phyloP scores from a whole-genome alignment of 2,113 vertebrate genomes.

The Thalassoma bifasciatum region DNA sequence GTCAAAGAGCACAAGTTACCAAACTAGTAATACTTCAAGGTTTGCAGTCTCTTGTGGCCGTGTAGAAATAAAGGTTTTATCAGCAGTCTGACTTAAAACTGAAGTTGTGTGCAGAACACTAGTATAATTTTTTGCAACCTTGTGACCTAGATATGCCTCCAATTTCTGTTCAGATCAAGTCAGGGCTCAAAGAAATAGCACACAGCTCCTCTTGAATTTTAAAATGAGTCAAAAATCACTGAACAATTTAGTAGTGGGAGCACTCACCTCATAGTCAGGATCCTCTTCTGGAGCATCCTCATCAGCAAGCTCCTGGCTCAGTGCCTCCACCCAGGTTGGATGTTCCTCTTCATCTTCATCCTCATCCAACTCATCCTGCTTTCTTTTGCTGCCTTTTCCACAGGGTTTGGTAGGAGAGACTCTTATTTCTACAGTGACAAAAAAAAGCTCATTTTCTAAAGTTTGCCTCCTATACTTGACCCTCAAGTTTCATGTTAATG shows the following conservation, averaged over 20 bases:
- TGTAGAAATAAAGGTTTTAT: too few relatives aligned
- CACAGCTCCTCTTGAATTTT: neutral
- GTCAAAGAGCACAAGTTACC: too few relatives aligned
- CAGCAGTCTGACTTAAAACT: neutral
- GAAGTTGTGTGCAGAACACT: neutral
- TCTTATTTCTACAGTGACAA: constrained; percentile 74
- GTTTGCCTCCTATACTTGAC: neutral
- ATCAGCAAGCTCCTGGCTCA: constrained; percentile 78
- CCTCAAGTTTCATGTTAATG: too few relatives aligned
- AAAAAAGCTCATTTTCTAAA: neutral
- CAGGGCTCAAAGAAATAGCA: neutral
- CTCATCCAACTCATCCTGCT: constrained; percentile 83
- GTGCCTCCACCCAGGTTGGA: constrained; percentile 78
- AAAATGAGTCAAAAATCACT: neutral
- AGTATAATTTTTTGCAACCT: too few relatives aligned
- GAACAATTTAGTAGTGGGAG: neutral
- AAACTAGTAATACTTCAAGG: too few relatives aligned
- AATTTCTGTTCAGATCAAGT: neutral
- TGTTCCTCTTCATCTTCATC: constrained; percentile 80
- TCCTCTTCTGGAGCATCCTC: constrained; percentile 76
- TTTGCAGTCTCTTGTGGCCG: too few relatives aligned
- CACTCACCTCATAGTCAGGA: constrained; percentile 76
- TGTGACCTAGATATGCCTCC: neutral
- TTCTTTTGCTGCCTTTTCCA: constrained; percentile 85
- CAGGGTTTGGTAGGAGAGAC: constrained; percentile 75